phyloP scores from a whole-genome alignment of 2,113 vertebrate genomes.

The Hepsetus odoe region DNA sequence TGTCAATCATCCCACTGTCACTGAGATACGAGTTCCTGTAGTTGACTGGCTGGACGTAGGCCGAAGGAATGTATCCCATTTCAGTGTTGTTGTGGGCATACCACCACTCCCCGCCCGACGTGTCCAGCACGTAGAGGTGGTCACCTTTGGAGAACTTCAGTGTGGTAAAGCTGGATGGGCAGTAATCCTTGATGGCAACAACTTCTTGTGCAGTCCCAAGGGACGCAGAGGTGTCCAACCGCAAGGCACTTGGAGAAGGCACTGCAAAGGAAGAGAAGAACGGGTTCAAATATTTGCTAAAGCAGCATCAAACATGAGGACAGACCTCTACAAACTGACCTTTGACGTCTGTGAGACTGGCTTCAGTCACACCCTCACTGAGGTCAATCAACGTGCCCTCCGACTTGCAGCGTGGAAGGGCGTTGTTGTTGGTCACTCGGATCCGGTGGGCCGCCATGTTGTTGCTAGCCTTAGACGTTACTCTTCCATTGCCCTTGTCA shows the following conservation, averaged over 20 bases:
- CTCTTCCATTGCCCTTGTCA: slow-evolving; percentile 59
- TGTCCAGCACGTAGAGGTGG: slow-evolving; percentile 90
- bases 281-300: background rate
- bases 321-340: no score
- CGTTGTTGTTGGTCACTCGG: slow-evolving; percentile 82
- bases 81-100: slow-evolving; percentile 96
- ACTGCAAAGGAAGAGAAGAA: slow-evolving; percentile 72
- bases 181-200: slow-evolving; percentile 94
- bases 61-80: slow-evolving; percentile 96
- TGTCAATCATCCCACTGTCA: slow-evolving; percentile 93
- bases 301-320: no score
- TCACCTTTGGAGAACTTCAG: slow-evolving; percentile 95
- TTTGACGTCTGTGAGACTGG: slow-evolving; percentile 86
- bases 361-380: slow-evolving; percentile 77
- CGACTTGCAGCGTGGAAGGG: slow-evolving; percentile 91
- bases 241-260: slow-evolving; percentile 97
- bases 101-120: slow-evolving; percentile 96
- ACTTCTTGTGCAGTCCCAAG: slow-evolving; percentile 90
- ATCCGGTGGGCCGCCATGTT: slow-evolving; percentile 94
- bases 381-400: slow-evolving; percentile 93
- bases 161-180: slow-evolving; percentile 92
- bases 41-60: slow-evolving; percentile 87
- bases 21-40: slow-evolving; percentile 85
- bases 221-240: slow-evolving; percentile 80
- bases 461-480: slow-evolving; percentile 30